These are phyloP conservation scores for Ophonus ardosiacus DNA, from an alignment of 2,888 invertebrate genomes.

Conservation along the genomic window DNA sequence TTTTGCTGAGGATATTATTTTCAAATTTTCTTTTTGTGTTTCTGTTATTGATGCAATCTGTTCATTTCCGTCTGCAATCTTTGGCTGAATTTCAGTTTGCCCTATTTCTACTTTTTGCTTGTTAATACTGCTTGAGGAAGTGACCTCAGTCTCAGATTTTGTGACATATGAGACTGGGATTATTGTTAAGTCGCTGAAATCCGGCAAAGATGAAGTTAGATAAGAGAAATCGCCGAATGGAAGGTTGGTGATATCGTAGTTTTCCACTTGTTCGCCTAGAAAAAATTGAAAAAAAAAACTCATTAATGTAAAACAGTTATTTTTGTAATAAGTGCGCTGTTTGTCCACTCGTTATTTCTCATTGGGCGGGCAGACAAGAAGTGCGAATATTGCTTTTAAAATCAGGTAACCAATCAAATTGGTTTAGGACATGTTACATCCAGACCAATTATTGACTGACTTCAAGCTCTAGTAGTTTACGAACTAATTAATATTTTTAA, in stretches of 20 bases:
- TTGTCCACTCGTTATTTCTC: too few species aligned
- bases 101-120: too few species aligned
- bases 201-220: conserved; percentile 66
- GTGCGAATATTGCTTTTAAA: too few species aligned
- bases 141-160: neutral
- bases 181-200: conserved; percentile 55
- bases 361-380: too few species aligned
- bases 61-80: neutral
- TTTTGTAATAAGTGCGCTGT: too few species aligned
- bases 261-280: conserved; percentile 64
- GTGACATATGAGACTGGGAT: conserved; percentile 33
- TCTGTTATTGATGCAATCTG: neutral
- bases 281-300: neutral
- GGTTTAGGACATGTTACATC: too few species aligned
- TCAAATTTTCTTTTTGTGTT: neutral
- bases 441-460: too few species aligned
- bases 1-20: too few species aligned
- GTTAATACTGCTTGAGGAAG: neutral
- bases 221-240: conserved; percentile 71
- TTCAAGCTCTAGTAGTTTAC: too few species aligned
- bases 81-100: neutral
- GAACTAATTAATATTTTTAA: too few species aligned
- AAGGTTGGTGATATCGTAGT: conserved; percentile 71
- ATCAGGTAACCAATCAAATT: too few species aligned
- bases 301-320: neutral